phyloP scores from a whole-genome alignment of 2,888 invertebrate genomes.

The Cephonodes hylas region DNA sequence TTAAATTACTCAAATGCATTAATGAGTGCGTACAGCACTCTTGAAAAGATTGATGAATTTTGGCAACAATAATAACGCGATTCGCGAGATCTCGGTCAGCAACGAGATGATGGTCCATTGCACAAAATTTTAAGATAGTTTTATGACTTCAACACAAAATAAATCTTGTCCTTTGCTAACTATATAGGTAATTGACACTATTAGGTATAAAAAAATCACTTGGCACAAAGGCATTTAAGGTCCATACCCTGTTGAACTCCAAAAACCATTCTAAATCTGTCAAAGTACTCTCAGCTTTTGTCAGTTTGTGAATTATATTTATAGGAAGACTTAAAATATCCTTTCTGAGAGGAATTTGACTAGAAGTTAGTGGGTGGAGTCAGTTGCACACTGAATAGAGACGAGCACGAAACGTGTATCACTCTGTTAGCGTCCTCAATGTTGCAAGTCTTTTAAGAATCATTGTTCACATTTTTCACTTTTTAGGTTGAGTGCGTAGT shows the following conservation, averaged over 20 bases:
- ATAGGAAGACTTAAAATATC: constrained; percentile 65
- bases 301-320: constrained; percentile 35
- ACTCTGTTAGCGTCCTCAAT: constrained; percentile 53
- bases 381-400: constrained; percentile 41
- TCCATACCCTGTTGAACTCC: constrained; percentile 79
- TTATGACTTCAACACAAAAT: constrained; percentile 67
- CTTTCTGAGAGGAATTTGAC: constrained; percentile 75
- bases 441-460: constrained; percentile 38
- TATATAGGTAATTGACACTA: constrained; percentile 78
- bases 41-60: constrained; percentile 52
- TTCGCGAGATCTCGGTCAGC: constrained; percentile 46
- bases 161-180: constrained; percentile 70
- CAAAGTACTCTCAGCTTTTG: constrained; percentile 72
- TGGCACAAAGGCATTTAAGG: constrained; percentile 79
- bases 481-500: constrained; percentile 75
- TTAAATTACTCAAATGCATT: constrained; percentile 78
- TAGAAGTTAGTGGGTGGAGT: constrained; percentile 71
- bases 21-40: constrained; percentile 54
- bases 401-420: constrained; percentile 37
- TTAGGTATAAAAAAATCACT: constrained; percentile 76
- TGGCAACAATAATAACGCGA: constrained; percentile 57
- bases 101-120: constrained; percentile 61
- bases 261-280: constrained; percentile 61
- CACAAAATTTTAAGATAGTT: constrained; percentile 71
- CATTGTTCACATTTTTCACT: constrained; percentile 81